These are phyloP conservation scores for Ctenochaetus hawaiiensis DNA, from an alignment of 2,797 vertebrate genomes.

Conservation along the genomic window DNA sequence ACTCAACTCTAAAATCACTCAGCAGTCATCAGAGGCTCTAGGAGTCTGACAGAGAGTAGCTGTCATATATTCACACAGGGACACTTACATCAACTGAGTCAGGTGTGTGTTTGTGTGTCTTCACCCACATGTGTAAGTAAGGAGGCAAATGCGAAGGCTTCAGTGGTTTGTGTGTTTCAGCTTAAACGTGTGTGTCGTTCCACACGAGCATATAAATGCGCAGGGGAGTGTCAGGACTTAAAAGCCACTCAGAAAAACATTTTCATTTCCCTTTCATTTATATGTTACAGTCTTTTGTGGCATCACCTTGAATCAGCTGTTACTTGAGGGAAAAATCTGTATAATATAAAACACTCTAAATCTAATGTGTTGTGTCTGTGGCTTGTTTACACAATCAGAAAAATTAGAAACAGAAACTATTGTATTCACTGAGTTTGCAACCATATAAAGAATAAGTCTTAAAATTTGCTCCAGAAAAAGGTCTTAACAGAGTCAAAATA, in stretches of 20 bases:
- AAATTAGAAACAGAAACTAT: too few species aligned
- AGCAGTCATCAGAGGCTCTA: slow-evolving; percentile 72
- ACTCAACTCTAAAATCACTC: slow-evolving; percentile 79
- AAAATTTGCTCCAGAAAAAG: too few species aligned
- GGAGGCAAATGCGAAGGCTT: slow-evolving; percentile 47
- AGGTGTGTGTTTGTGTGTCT: slow-evolving; percentile 28
- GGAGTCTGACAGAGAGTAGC: slow-evolving; percentile 67
- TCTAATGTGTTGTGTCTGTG: not conserved
- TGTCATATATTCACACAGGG: slow-evolving; percentile 68
- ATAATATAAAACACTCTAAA: not conserved
- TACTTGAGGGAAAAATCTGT: not conserved
- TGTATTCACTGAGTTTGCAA: too few species aligned
- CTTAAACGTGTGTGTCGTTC: not conserved
- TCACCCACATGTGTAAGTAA: not conserved
- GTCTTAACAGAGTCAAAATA: too few species aligned
- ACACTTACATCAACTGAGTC: slow-evolving; percentile 45
- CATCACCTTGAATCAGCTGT: slow-evolving; percentile 11
- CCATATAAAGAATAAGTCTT: too few species aligned
- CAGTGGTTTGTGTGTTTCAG: slow-evolving; percentile 9
- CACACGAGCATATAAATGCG: not conserved
- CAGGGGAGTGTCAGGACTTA: slow-evolving; percentile 21
- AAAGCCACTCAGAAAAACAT: slow-evolving; percentile 37
- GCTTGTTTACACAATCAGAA: not conserved
- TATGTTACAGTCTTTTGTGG: slow-evolving; percentile 15
- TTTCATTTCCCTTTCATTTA: slow-evolving; percentile 27